Evolutionary conservation across 1,140 invertebrate species (phyloP).

Genomic region (Drosophila suzukii): DNA sequence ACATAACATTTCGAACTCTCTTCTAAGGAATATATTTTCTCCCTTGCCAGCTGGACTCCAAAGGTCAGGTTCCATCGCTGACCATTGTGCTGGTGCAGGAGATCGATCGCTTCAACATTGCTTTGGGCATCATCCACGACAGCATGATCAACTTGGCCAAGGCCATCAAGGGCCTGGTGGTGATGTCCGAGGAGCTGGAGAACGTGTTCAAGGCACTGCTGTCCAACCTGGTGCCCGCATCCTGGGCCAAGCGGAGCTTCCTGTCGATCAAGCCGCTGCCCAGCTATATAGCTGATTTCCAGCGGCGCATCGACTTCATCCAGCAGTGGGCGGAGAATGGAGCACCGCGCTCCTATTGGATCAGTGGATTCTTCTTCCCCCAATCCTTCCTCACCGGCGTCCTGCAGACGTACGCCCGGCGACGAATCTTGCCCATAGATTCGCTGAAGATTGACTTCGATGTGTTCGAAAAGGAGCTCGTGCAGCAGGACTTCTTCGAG

Average conservation of each 20-base stretch:
- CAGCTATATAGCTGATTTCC: slow-evolving; percentile 93
- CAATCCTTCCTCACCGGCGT: slow-evolving; percentile 95
- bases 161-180: slow-evolving; percentile 93
- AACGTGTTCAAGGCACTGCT: slow-evolving; percentile 91
- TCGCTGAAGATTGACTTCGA: slow-evolving; percentile 92
- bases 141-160: slow-evolving; percentile 91
- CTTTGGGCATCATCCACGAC: slow-evolving; percentile 89
- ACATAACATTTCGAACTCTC: too few species aligned
- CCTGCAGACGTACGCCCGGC: slow-evolving; percentile 93
- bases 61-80: slow-evolving; percentile 90
- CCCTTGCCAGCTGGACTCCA: slow-evolving; percentile 85
- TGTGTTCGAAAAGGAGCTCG: slow-evolving; percentile 86
- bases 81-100: slow-evolving; percentile 94
- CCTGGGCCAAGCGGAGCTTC: slow-evolving; percentile 93
- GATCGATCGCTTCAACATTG: slow-evolving; percentile 93
- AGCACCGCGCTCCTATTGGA: slow-evolving; percentile 93
- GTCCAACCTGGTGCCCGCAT: slow-evolving; percentile 91
- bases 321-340: slow-evolving; percentile 89
- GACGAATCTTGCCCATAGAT: slow-evolving; percentile 93
- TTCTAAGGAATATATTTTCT: too few species aligned
- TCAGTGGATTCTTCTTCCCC: slow-evolving; percentile 96
- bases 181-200: slow-evolving; percentile 95
- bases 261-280: slow-evolving; percentile 93
- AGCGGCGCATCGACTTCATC: slow-evolving; percentile 91
- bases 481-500: slow-evolving; percentile 89